Percentiles rank a stretch among this genome's conserved stretches.
phyloP scores from a whole-genome alignment of 2,113 vertebrate species.

The Mohoua ochrocephala region DNA sequence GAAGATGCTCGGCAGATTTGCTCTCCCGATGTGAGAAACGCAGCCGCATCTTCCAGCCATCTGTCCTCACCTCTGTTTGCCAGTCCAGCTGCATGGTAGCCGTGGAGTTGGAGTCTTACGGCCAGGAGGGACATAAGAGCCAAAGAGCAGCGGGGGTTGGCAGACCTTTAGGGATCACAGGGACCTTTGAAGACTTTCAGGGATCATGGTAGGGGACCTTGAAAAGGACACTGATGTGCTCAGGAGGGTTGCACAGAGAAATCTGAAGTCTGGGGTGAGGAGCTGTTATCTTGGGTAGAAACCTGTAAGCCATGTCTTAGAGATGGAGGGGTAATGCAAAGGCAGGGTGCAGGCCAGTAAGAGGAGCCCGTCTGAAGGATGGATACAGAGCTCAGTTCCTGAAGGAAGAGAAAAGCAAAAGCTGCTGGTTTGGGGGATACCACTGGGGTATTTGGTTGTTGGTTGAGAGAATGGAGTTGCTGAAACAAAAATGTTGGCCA shows the following conservation, averaged over 20 bases:
- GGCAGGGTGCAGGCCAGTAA: background rate
- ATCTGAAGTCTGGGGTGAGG: background rate
- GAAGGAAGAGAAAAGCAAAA: background rate
- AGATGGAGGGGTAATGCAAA: fast-evolving
- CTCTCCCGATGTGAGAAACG: background rate
- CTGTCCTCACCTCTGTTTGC: background rate
- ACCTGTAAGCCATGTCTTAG: background rate
- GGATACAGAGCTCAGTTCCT: background rate
- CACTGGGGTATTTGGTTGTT: background rate
- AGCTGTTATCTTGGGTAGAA: background rate
- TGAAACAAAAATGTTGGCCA: background rate
- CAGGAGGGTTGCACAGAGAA: background rate
- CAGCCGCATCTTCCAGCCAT: fast-evolving
- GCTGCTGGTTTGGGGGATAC: background rate
- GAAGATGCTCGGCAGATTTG: background rate
- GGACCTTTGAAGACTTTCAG: background rate
- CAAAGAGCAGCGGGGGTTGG: background rate
- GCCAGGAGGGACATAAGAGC: background rate
- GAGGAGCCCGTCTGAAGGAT: background rate
- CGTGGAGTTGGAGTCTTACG: background rate
- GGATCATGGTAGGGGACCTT: background rate
- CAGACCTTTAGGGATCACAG: background rate
- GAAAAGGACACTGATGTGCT: background rate
- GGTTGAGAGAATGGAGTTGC: background rate
- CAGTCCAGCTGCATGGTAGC: background rate